Evolutionary conservation across 2,113 vertebrate species (phyloP).

Genomic region (Amazona guildingii): DNA sequence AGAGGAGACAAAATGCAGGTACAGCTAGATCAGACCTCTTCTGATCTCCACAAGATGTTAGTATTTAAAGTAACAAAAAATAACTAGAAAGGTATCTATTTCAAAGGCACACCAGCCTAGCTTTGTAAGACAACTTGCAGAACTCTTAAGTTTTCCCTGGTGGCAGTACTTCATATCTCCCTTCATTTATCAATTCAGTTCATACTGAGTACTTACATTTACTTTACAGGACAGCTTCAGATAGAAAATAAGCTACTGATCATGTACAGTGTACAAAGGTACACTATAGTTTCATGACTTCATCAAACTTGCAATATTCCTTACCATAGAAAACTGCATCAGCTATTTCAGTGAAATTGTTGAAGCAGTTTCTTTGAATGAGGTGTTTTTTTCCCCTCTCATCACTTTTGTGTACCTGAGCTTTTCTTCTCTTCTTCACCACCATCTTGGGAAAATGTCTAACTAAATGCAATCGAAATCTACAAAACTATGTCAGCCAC

Average conservation of each 20-base stretch:
- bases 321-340: not conserved
- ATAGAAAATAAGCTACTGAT: not conserved
- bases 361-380: not conserved
- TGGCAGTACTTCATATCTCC: not conserved
- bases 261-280: not conserved
- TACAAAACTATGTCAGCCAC: not conserved
- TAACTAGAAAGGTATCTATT: not conserved
- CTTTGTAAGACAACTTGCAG: not conserved
- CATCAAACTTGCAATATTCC: not conserved
- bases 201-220: not conserved
- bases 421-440: not conserved
- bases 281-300: not conserved
- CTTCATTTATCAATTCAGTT: not conserved
- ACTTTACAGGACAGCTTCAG: not conserved
- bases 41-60: not conserved
- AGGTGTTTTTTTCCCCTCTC: not conserved
- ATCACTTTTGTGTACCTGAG: not conserved
- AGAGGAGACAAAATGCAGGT: not conserved
- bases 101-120: not conserved
- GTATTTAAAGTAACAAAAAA: not conserved
- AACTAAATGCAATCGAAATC: not conserved
- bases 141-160: not conserved
- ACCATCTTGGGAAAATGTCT: not conserved
- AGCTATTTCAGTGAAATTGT: not conserved
- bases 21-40: not conserved